Percentiles rank a stretch among this genome's conserved stretches.
Evolutionary conservation across 2,113 vertebrate genomes (phyloP).

Genomic region (Centropus unirufus): DNA sequence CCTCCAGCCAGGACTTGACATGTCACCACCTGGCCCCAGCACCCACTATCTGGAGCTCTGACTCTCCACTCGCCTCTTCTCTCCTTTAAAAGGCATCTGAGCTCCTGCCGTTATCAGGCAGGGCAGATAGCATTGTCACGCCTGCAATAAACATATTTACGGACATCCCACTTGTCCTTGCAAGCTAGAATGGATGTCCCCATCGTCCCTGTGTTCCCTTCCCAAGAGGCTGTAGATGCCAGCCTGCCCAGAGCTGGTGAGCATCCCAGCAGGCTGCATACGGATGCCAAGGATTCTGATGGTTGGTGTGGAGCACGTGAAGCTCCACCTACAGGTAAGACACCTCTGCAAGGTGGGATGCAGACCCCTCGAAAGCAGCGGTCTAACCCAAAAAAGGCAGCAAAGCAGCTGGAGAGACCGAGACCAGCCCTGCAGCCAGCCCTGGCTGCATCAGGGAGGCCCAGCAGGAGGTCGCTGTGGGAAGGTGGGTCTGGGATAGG

Average conservation of each 20-base stretch:
- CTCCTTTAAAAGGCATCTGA: constrained; percentile 46
- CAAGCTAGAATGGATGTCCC: not conserved
- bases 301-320: fast-evolving
- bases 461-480: fast-evolving
- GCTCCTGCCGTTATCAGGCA: not conserved
- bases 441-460: fast-evolving
- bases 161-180: constrained; percentile 15
- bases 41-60: not conserved
- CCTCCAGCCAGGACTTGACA: not conserved
- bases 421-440: not conserved
- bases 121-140: not conserved
- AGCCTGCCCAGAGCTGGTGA: fast-evolving
- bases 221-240: not conserved
- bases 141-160: not conserved
- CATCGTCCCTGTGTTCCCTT: fast-evolving
- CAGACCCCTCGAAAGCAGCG: not conserved
- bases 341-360: fast-evolving
- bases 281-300: fast-evolving
- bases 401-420: fast-evolving
- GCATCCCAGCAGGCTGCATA: fast-evolving
- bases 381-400: not conserved
- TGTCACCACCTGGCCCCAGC: not conserved
- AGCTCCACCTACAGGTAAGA: fast-evolving
- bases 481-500: fast-evolving
- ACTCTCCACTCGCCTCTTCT: not conserved